Base-by-base conservation (phyloP, 2,888 invertebrate genomes). In the Gordius sp. region DNA sequence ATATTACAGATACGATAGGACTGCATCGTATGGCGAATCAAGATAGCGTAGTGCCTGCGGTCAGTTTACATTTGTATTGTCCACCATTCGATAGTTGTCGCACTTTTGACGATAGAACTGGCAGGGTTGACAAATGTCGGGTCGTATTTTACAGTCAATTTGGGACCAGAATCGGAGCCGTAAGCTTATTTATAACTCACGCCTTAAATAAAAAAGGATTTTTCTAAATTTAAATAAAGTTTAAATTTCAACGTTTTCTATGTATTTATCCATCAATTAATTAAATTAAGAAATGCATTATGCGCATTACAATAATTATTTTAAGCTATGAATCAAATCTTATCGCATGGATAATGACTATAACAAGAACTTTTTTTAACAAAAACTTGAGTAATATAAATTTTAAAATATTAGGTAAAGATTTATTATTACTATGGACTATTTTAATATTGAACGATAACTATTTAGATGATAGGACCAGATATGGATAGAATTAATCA, bases 11-110 rank as follows among this genome's bases (percentile, higher is more conserved):
- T 70, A 79, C 81, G 1, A 71, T 91, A 62, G 97, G 93, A 0
- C 75, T 97, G 16, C 93, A 97, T 68, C 78, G 91, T 0, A 83
- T 97, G 63, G 89, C 89, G 72, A 97, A 97, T 68, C 76, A 81
- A 0, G 86, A 83, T 8, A 80, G 86, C 66, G 77, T 79, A 0
- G 82, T 89, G 65, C 76, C 79, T 0, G 81, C 89, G 0, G 81
- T 91, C 0, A 86, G 85, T 2, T 73, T 97, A 26, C 97, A 97
- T 67, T 75, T 97, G 1, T 97, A 97, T 70, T 82, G 82, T 62
- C 97, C 89, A 0, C 89, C 89, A 0, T 93, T 84, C 67, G 75
- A 79, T 63, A 73, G 77, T 61, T 97, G 93, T 68, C 75, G 78
- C 28, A 79, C 84, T 28, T 97, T 93, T 67, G 87, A 93, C 66